Evolutionary conservation across 2,888 invertebrate species (phyloP).

Genomic region (Colletes collaris): DNA sequence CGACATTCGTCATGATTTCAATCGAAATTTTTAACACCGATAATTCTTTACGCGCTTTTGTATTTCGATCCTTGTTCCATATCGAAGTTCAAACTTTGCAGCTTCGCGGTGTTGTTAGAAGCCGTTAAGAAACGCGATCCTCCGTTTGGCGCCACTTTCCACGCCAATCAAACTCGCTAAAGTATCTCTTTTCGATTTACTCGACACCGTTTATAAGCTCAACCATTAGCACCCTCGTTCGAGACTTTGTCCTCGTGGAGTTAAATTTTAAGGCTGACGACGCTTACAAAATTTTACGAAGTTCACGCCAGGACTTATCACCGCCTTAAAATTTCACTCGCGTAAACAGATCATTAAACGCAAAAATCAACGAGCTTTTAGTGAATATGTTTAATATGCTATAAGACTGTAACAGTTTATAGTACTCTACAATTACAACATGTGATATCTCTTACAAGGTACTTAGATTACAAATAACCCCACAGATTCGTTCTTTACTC

Average conservation of each 20-base stretch:
- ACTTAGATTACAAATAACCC: constrained; percentile 69
- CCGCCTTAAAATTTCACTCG: constrained; percentile 61
- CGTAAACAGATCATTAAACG: constrained; percentile 64
- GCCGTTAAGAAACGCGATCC: constrained; percentile 24
- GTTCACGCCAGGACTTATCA: constrained; percentile 26
- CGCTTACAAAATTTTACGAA: constrained; percentile 27
- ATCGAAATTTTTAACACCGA: no score
- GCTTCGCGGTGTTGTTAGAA: neutral
- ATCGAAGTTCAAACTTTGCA: constrained; percentile 9
- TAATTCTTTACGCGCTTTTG: neutral
- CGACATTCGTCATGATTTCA: no score
- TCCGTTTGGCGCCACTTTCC: constrained; percentile 56
- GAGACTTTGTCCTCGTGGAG: constrained; percentile 53
- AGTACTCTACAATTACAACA: constrained; percentile 80
- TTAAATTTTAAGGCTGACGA: constrained; percentile 62
- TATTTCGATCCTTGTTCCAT: constrained; percentile 13
- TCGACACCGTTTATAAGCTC: constrained; percentile 56
- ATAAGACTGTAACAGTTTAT: constrained; percentile 79
- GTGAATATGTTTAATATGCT: constrained; percentile 74
- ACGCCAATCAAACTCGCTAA: constrained; percentile 48
- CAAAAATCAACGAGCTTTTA: constrained; percentile 73
- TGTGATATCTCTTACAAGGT: constrained; percentile 79
- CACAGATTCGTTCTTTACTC: constrained; percentile 66
- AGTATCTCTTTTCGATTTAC: constrained; percentile 48
- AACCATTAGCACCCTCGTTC: constrained; percentile 69